Evolutionary conservation across 2,113 vertebrate genomes (phyloP).

Genomic region (Picathartes gymnocephalus): DNA sequence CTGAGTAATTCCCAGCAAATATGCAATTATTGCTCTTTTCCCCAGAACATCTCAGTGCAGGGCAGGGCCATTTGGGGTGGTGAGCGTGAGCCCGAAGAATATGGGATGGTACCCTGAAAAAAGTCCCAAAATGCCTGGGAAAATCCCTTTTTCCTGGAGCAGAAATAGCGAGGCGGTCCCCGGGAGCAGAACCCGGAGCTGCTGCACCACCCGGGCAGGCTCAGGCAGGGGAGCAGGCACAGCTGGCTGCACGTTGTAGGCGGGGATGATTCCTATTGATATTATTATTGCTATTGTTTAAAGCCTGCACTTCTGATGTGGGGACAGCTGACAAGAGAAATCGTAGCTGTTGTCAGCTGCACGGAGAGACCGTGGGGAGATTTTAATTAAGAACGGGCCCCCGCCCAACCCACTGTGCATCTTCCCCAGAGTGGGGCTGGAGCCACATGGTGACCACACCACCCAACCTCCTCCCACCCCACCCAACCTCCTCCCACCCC

Average conservation of each 20-base stretch:
- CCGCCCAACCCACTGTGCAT: not conserved
- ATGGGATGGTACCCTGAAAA: not conserved
- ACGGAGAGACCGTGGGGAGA: not conserved
- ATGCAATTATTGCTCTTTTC: not conserved
- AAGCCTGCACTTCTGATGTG: not conserved
- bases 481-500: not conserved
- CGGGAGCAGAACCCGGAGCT: not conserved
- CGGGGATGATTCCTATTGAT: not conserved
- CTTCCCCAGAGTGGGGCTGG: not conserved
- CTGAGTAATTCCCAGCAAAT: not conserved
- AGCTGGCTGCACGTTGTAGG: not conserved
- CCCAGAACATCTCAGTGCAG: not conserved
- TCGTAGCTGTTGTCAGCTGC: not conserved
- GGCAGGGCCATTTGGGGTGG: rapidly evolving
- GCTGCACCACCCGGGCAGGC: not conserved
- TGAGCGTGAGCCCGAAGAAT: not conserved
- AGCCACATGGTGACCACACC: rapidly evolving
- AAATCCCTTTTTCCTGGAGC: not conserved
- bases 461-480: not conserved
- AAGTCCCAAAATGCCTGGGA: not conserved
- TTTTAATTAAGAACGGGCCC: conserved; percentile 27
- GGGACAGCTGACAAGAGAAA: conserved; percentile 13
- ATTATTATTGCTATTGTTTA: not conserved
- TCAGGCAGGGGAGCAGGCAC: not conserved
- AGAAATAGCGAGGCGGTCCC: not conserved